Conservation (phyloP, 2,797 vertebrate genomes). For the Lithobates pipiens region DNA sequence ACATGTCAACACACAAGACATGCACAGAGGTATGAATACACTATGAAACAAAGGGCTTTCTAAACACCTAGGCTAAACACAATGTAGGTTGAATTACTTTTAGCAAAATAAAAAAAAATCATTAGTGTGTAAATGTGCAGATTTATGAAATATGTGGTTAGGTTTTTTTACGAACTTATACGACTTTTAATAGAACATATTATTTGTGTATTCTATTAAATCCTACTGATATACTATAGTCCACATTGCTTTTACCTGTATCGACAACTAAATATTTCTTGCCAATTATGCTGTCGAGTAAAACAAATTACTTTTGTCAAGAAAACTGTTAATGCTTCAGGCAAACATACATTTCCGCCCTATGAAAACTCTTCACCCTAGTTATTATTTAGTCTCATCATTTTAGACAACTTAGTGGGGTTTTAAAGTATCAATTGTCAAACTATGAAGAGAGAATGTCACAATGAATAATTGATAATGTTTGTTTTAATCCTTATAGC, state of each 20-base stretch:
- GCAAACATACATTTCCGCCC: conserved; percentile 38
- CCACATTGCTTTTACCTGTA: not conserved
- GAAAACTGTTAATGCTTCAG: conserved; percentile 16
- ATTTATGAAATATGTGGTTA: too few species aligned
- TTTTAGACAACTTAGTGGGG: conserved; percentile 64
- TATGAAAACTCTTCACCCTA: conserved; percentile 38
- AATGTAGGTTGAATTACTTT: too few species aligned
- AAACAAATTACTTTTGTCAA: conserved; percentile 2
- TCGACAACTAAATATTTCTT: not conserved
- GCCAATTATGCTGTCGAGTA: conserved; percentile 15
- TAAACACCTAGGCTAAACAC: too few species aligned
- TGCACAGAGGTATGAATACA: too few species aligned
- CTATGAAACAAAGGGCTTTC: too few species aligned
- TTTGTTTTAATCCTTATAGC: conserved; percentile 71
- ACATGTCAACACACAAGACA: too few species aligned
- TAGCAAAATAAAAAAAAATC: too few species aligned
- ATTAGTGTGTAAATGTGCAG: too few species aligned
- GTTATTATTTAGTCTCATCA: conserved; percentile 64
- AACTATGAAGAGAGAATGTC: conserved; percentile 69
- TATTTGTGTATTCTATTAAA: not conserved
- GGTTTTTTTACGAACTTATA: not conserved
- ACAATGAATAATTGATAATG: conserved; percentile 72
- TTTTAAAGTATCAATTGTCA: conserved; percentile 64
- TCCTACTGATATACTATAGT: not conserved
- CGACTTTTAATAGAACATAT: not conserved